Evolutionary conservation across 2,113 vertebrate species (phyloP), one percentile per base, ranked within the genome.

Genomic region (Gallinago paraguaiae): DNA sequence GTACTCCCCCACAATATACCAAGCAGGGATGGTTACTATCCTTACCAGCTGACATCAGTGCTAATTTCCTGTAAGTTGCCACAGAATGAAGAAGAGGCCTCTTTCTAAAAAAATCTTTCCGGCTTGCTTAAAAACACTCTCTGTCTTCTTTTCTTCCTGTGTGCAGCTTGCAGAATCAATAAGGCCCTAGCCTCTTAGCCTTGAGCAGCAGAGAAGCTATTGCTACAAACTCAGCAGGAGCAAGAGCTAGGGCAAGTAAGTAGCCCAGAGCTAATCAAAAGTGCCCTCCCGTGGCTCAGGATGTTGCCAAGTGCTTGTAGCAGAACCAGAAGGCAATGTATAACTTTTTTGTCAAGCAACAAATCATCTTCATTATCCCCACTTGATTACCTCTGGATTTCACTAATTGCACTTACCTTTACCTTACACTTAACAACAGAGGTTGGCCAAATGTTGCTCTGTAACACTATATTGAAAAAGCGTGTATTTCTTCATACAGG

Each of bases 241-340:
- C 70, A 82, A 90, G 75, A 85, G 93, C 67, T 24, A n/a, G 67
- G 84, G 87, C 72, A 82, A 85, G 74, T 80, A 95, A 92, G 96
- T 90, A 95, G 87, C 87, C 78, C 84, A 88, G 67, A 91, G 90
- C 86, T 95, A 95, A 96, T 97, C 89, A 95, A 61, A 97, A 94
- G 87, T 95, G 94, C 94, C 87, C 94, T 95, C 94, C 91, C 15
- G 70, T 61, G 84, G 93, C 87, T 96, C 91, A 85, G 78, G 84
- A 94, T 91, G 95, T 33, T 91, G 91, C 87, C 91, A 94, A 93
- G 84, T 85, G 93, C 91, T 90, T 95, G 78, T 88, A 90, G 87
- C 78, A 85, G 81, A 88, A 93, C 57, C 45, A 92, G 84, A 87
- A 95, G 78, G 84, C 75, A 74, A 31, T 16, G 54, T 53, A 81